phyloP scores from a whole-genome alignment of 1,140 invertebrate genomes.

The Aphaenogaster floridana region DNA sequence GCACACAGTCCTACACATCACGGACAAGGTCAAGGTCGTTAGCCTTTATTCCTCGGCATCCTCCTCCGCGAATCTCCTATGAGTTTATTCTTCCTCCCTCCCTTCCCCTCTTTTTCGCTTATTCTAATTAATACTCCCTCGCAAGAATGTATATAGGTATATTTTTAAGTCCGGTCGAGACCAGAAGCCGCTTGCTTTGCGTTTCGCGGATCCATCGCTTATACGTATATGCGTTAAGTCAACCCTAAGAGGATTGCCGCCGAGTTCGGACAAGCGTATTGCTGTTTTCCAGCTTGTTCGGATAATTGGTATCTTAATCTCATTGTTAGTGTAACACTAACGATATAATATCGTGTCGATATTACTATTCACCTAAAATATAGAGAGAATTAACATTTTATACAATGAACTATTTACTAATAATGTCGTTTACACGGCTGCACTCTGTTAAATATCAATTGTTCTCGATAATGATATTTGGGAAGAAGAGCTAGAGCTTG shows the following conservation, averaged over 20 bases:
- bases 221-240: not conserved
- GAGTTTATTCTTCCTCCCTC: conserved; percentile 32
- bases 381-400: not conserved
- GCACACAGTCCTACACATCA: conserved; percentile 55
- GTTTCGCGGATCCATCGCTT: not conserved
- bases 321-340: not conserved
- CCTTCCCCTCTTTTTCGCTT: not conserved
- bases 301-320: not conserved
- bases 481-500: not conserved
- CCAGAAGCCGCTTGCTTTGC: not conserved
- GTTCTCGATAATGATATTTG: not conserved
- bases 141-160: not conserved
- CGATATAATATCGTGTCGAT: not conserved
- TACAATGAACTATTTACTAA: not conserved
- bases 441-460: not conserved
- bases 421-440: not conserved
- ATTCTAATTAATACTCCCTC: conserved; percentile 28
- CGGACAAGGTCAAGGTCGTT: conserved; percentile 84
- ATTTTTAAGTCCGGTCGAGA: not conserved
- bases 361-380: not conserved
- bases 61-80: conserved; percentile 58
- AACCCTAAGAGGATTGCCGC: not conserved
- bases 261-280: not conserved
- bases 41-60: conserved; percentile 76
- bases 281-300: not conserved